Conservation (phyloP, 2,888 invertebrate species). For the Drosophila melanosoma region DNA sequence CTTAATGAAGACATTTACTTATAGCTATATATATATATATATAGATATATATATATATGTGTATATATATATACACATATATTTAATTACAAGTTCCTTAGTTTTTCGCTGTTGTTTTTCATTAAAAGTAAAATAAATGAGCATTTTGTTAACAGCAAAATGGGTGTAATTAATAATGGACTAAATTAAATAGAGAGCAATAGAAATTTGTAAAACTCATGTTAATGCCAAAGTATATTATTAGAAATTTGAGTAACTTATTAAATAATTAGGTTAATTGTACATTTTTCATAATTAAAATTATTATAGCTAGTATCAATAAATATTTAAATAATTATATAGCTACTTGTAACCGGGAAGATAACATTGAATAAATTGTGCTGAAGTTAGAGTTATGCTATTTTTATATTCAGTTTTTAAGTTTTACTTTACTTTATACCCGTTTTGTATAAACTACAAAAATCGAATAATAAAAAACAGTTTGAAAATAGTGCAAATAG, state of each 20-base stretch:
- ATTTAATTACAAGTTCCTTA: conserved; percentile 10
- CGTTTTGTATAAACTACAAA: background rate
- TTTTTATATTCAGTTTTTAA: background rate
- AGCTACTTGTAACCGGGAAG: background rate
- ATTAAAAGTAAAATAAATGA: conserved; percentile 48
- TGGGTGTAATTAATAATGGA: conserved; percentile 52
- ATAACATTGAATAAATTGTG: background rate
- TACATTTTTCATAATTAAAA: background rate
- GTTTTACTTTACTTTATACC: no score
- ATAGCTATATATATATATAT: conserved; percentile 13
- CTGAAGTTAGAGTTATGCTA: background rate
- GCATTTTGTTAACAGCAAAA: conserved; percentile 48
- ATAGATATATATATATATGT: background rate
- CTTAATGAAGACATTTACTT: conserved; percentile 54
- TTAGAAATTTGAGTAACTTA: background rate
- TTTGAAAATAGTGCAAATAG: background rate
- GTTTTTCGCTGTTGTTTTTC: conserved; percentile 37
- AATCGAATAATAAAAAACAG: background rate
- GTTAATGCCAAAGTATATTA: background rate
- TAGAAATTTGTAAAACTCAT: conserved; percentile 32
- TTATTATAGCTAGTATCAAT: background rate
- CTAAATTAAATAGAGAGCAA: conserved; percentile 24
- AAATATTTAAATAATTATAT: background rate
- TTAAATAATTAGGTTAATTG: background rate
- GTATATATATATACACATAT: conserved; percentile 16